These are phyloP conservation scores for Halisarca cf. caerulea DNA, from an alignment of 37 sponge, comb jelly and placozoan genomes.

Conservation along the genomic window DNA sequence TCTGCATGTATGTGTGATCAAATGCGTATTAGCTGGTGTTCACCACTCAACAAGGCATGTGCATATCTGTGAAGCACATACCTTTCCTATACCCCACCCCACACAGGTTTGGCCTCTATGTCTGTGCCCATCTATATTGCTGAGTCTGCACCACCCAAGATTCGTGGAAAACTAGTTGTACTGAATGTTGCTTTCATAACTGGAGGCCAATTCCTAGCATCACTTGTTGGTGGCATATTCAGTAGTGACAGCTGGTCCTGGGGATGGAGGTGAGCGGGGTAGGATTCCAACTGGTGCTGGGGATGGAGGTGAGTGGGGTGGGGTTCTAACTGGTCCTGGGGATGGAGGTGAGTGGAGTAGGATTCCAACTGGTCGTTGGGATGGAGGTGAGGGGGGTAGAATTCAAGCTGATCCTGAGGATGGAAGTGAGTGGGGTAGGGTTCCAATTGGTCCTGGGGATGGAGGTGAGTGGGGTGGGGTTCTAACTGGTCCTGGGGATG, in stretches of 20 bases:
- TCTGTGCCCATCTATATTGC: slow-evolving; percentile 21
- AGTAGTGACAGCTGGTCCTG: neutral
- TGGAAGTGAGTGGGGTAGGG: no score
- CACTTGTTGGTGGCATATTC: neutral
- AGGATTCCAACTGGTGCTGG: no score
- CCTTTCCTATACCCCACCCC: neutral
- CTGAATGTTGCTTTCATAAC: slow-evolving; percentile 75
- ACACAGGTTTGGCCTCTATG: slow-evolving; percentile 4
- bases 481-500: no score
- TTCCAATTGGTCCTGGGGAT: no score
- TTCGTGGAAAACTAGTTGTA: slow-evolving; percentile 86
- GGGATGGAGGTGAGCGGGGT: neutral
- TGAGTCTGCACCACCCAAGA: slow-evolving; percentile 57
- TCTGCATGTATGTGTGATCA: neutral
- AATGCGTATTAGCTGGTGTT: neutral
- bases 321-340: no score
- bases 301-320: no score
- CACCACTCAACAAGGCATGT: neutral
- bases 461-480: no score
- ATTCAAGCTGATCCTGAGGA: no score
- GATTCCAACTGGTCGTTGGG: no score
- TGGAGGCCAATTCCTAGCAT: slow-evolving; percentile 85
- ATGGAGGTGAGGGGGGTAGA: no score
- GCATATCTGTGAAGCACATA: no score
- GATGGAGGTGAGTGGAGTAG: no score